Evolutionary conservation across 2,797 vertebrate genomes (phyloP), one percentile per base, ranked within the genome.

Genomic region (Cuculus canorus): DNA sequence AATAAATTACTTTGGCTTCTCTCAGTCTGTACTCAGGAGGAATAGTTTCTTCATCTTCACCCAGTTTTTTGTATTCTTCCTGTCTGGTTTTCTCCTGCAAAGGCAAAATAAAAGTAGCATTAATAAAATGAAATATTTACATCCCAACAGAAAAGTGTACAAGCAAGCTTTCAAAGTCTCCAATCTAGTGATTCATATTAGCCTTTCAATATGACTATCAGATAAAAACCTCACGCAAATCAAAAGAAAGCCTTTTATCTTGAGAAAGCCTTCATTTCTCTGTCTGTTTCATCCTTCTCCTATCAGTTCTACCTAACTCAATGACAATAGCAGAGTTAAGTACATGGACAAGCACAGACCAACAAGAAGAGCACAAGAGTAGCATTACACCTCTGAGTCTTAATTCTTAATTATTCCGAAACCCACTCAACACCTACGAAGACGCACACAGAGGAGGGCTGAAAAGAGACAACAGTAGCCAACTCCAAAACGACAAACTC

Each of bases 31-130:
- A 97, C 6, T 98, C 98, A 65, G 97, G 98, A 84, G 98, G 98
- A 90, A 98, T 96, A 9, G 98, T 97, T 96, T 97, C 96, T 95
- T 98, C 98, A 68, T 98, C 97, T 95, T 98, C 98, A 27, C 98
- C 98, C 63, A 98, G 88, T 66, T 98, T 98, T 86, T 98, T 96
- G 37, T 3, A 48, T 28, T 97, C 84, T 7, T 97, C 73, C 83
- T 97, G 95, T 90, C 96, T 97, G 57, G 47, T 75, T 96, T 97
- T 97, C 61, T 98, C 98, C 98, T 98, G 11, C 5, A 3, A 72
- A 66, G 64, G 13, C 23, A 88, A 72, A 92, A 84, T 11, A 61
- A 88, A 66, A 90, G 32, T 30, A 33, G 8, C 2, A n/a, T 47
- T 28, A 56, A 65, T 52, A 35, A 60, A 85, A 76, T 3, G 7